Conservation (phyloP, 2,888 invertebrate species). For the Cryptophagus acutangulus region DNA sequence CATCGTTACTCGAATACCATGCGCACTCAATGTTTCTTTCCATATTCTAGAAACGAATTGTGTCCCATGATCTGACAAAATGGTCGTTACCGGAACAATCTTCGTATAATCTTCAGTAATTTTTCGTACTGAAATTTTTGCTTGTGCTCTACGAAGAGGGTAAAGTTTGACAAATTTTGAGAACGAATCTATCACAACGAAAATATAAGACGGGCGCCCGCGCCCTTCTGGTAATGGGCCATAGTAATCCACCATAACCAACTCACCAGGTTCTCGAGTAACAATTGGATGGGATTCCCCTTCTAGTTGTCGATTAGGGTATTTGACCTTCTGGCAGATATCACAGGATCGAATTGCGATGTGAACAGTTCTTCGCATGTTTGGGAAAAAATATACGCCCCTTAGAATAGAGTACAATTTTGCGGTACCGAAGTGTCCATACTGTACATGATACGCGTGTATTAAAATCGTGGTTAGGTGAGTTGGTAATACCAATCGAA, state of each 20-base stretch:
- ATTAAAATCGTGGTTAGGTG: neutral
- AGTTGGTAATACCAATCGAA: neutral
- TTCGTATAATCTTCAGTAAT: conserved; percentile 13
- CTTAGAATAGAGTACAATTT: conserved; percentile 12
- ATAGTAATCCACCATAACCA: conserved; percentile 23
- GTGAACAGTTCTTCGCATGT: conserved; percentile 11
- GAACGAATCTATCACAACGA: conserved; percentile 25
- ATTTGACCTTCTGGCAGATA: conserved; percentile 21
- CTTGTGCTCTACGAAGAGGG: conserved; percentile 15
- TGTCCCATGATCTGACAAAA: conserved; percentile 22
- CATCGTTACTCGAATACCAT: conserved; percentile 4
- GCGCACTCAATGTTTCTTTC: conserved; percentile 9
- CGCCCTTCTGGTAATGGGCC: conserved; percentile 22
- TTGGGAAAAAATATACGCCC: conserved; percentile 5
- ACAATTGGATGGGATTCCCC: conserved; percentile 9
- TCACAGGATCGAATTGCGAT: conserved; percentile 12
- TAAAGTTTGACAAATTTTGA: conserved; percentile 26
- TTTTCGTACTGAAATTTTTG: conserved; percentile 12
- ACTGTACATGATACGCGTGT: conserved; percentile 7
- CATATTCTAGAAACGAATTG: conserved; percentile 26
- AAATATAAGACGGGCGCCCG: conserved; percentile 19
- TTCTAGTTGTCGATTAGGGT: neutral
- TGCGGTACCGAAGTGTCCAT: conserved; percentile 17
- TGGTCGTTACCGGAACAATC: conserved; percentile 6
- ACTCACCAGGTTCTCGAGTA: conserved; percentile 9